Base-by-base conservation (phyloP, 1,140 invertebrate species). In the Pseudomyrmex pallidus region DNA sequence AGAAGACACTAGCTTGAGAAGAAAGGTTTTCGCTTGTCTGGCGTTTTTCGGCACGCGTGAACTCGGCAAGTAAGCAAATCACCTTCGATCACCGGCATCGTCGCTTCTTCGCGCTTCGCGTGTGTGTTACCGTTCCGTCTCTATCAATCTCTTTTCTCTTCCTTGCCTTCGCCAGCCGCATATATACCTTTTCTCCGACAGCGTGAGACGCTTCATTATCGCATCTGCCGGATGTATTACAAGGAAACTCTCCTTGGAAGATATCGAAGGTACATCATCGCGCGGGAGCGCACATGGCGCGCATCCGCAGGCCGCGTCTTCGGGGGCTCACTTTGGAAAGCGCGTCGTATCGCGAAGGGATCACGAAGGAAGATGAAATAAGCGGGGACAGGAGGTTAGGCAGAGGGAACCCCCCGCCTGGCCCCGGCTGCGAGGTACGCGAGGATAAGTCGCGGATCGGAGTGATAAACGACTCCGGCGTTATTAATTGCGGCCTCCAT, bases 401-500 rank as follows among this genome's bases (percentile, higher is more conserved):
- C 52, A 68, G 68, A 66, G 82, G 35, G 46, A 61, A 83, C 48
- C 82, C 63, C 87, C 74, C 74, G 87, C 59, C 70, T 84, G 66
- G 82, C 63, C 74, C 63, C 74, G 77, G 76, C 73, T 66, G 77
- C 80, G 74, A 83, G 70, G 85, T 62, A 84, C 88, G 73, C 78
- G 76, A 86, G 84, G 88, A 90, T 90, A 91, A 91, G 90, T 90
- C 89, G 88, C 82, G 90, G 88, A 91, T 90, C 90, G 87, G 85
- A 87, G 88, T 92, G 91, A 92, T 92, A 92, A 92, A 92, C 88
- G 91, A 92, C 89, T 87, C 72, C 82, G 74, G 84, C 66, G 87
- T 91, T 91, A 92, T 92, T 92, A 92, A 92, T 92, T 91, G 90
- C 91, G 78, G 88, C 85, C 88, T 91, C 89, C 90, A 92, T 92